Evolutionary conservation across 1,140 invertebrate genomes (phyloP).

Genomic region (Drosophila melanica): DNA sequence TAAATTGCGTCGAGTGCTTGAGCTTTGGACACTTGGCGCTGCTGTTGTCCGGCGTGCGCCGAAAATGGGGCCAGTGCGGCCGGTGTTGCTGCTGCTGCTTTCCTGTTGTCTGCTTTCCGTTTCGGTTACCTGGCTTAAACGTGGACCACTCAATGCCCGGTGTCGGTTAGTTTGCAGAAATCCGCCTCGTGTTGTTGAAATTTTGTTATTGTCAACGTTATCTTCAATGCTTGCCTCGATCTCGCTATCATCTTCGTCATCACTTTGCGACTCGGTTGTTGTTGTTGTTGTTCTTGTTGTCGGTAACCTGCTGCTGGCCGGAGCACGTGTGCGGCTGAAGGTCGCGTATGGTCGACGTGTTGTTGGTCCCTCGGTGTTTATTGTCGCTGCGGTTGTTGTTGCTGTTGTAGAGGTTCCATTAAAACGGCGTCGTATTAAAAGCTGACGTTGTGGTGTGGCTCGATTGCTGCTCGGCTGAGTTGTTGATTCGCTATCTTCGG

Average conservation of each 20-base stretch:
- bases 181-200: slow-evolving; percentile 22
- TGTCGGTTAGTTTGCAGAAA: slow-evolving; percentile 67
- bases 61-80: slow-evolving; percentile 17
- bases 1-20: slow-evolving; percentile 56
- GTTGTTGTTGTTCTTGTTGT: slow-evolving; percentile 9
- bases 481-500: slow-evolving; percentile 1
- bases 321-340: slow-evolving; percentile 57
- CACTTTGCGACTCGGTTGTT: slow-evolving; percentile 11
- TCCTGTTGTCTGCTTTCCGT: not conserved
- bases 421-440: slow-evolving; percentile 18
- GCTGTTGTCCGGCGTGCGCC: slow-evolving; percentile 35
- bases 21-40: slow-evolving; percentile 31
- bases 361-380: slow-evolving; percentile 26
- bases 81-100: not conserved
- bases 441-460: slow-evolving; percentile 39
- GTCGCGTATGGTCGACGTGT: slow-evolving; percentile 59
- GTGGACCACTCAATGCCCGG: slow-evolving; percentile 37
- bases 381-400: slow-evolving; percentile 13
- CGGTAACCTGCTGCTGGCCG: slow-evolving; percentile 22
- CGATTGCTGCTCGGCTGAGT: slow-evolving; percentile 6
- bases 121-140: not conserved
- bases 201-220: slow-evolving; percentile 1
- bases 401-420: slow-evolving; percentile 12
- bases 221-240: not conserved
- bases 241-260: slow-evolving; percentile 6